Evolutionary conservation across 2,797 vertebrate species (phyloP).

Genomic region (Chelmon rostratus): DNA sequence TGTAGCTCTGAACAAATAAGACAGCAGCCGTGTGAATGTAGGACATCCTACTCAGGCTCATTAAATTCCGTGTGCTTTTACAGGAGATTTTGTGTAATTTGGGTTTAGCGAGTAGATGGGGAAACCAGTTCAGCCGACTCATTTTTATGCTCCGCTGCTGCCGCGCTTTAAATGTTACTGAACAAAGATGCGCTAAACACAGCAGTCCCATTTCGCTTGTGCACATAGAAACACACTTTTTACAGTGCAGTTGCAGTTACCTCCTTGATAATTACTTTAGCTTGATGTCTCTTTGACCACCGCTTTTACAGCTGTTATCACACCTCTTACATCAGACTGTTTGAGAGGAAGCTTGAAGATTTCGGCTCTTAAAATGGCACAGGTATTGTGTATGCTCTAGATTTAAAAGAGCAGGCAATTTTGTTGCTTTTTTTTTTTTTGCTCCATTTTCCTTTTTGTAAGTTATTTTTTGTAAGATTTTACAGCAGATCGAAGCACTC

Average conservation of each 20-base stretch:
- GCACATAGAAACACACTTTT: neutral
- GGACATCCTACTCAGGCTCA: neutral
- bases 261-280: neutral
- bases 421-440: neutral
- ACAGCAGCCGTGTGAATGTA: neutral
- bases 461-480: slow-evolving; percentile 4
- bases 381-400: neutral
- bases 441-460: neutral
- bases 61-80: neutral
- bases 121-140: neutral
- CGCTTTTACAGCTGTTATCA: neutral
- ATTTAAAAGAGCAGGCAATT: neutral
- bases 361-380: neutral
- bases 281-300: neutral
- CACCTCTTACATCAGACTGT: neutral
- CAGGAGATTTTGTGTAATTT: neutral
- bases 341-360: neutral
- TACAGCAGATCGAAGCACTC: slow-evolving; percentile 21
- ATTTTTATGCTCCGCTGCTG: neutral
- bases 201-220: neutral
- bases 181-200: neutral
- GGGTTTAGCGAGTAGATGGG: neutral
- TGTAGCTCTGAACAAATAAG: slow-evolving; percentile 6
- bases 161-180: neutral
- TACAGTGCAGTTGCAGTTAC: neutral